phyloP scores from a whole-genome alignment of 2,888 invertebrate species.

The Drosophila stalkeri region DNA sequence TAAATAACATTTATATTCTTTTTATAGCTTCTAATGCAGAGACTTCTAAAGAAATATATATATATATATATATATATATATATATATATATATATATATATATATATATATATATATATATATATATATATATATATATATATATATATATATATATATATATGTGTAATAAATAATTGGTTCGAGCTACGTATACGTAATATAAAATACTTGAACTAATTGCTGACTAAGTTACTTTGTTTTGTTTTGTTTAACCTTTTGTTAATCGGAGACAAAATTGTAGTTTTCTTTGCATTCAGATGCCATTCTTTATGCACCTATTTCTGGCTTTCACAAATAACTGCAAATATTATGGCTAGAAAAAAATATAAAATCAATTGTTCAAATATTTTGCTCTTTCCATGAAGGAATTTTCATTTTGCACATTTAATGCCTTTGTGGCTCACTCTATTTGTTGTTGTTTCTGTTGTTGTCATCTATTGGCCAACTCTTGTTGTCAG shows the following conservation, averaged over 20 bases:
- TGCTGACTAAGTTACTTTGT: conserved; percentile 7
- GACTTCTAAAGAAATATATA: neutral
- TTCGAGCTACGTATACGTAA: conserved; percentile 40
- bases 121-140: neutral
- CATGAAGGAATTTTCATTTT: conserved; percentile 41
- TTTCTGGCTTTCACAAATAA: conserved; percentile 15
- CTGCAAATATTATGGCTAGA: conserved; percentile 1
- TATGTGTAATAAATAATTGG: neutral
- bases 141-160: neutral
- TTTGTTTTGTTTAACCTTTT: conserved; percentile 6
- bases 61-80: neutral
- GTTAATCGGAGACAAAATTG: neutral
- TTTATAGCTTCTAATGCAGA: neutral
- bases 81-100: neutral
- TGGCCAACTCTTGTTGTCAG: conserved; percentile 45
- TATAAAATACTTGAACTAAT: conserved; percentile 5
- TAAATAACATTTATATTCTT: too few relatives aligned
- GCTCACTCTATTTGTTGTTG: conserved; percentile 15
- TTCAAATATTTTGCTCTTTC: conserved; percentile 27
- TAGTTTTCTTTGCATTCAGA: neutral
- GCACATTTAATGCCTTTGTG: conserved; percentile 21
- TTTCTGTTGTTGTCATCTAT: conserved; percentile 43
- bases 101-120: neutral
- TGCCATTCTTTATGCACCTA: neutral
- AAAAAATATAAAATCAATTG: conserved; percentile 14